These are phyloP conservation scores for Gallinago media DNA, from an alignment of 2,113 vertebrate genomes.

Conservation along the genomic window DNA sequence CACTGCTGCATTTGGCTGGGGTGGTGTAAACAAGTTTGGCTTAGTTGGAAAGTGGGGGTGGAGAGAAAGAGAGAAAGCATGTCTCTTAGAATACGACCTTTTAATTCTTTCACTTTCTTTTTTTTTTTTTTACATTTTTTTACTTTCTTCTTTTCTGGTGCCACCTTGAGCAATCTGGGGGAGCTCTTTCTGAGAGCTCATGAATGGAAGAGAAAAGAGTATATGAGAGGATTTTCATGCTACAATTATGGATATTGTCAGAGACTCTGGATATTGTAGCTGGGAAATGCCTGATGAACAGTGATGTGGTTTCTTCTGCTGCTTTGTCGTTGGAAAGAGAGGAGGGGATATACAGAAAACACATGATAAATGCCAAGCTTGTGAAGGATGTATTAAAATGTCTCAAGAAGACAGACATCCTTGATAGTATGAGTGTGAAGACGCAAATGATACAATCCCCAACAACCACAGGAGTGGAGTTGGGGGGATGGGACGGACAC, in stretches of 20 bases:
- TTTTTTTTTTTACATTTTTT: background rate
- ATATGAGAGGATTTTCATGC: background rate
- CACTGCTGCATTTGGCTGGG: background rate
- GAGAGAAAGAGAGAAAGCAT: background rate
- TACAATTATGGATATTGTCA: background rate
- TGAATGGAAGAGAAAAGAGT: background rate
- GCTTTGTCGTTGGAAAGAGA: background rate
- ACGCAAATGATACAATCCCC: background rate
- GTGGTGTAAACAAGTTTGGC: background rate
- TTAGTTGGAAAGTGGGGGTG: background rate
- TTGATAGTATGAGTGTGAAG: background rate
- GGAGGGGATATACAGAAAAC: background rate
- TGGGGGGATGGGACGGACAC: fast-evolving
- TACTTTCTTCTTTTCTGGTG: background rate
- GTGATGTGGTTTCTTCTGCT: background rate
- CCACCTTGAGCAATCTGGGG: background rate
- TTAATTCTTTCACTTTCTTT: too few species aligned
- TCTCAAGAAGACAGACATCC: background rate
- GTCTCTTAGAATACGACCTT: background rate
- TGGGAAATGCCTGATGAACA: background rate
- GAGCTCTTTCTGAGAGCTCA: background rate
- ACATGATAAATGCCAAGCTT: background rate
- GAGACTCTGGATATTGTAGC: background rate
- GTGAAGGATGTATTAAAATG: background rate
- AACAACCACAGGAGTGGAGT: background rate